phyloP scores from a whole-genome alignment of 2,888 invertebrate genomes.

The Eupithecia pulchellata region DNA sequence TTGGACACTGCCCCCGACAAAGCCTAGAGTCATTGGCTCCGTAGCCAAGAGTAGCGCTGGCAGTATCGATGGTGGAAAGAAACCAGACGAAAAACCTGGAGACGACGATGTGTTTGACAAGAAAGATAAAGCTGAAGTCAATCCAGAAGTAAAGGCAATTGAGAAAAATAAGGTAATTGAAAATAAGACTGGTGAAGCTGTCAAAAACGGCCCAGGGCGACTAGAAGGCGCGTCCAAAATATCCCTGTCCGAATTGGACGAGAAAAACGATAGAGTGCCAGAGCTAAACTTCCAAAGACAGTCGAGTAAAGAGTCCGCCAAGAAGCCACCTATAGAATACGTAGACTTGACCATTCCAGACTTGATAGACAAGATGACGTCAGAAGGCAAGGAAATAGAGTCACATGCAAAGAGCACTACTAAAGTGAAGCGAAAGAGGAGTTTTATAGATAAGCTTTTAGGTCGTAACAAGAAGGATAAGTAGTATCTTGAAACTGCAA shows the following conservation, averaged over 20 bases:
- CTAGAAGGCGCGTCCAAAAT: constrained; percentile 57
- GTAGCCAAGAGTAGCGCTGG: constrained; percentile 74
- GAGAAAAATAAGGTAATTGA: constrained; percentile 40
- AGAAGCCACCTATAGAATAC: constrained; percentile 59
- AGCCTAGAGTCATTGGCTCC: constrained; percentile 75
- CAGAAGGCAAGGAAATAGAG: constrained; percentile 70
- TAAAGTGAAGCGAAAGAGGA: constrained; percentile 80
- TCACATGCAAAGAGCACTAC: constrained; percentile 63
- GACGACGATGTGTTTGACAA: constrained; percentile 74
- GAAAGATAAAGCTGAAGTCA: constrained; percentile 53
- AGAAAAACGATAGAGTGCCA: constrained; percentile 73
- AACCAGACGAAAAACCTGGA: constrained; percentile 56
- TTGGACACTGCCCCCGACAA: constrained; percentile 79
- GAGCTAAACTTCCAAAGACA: constrained; percentile 69
- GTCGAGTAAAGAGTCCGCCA: constrained; percentile 65
- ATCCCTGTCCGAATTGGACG: constrained; percentile 71
- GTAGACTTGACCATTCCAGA: constrained; percentile 76
- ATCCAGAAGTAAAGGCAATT: constrained; percentile 35
- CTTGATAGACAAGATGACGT: constrained; percentile 74
- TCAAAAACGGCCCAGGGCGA: constrained; percentile 63
- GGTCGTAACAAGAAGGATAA: constrained; percentile 74
- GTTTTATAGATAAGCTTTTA: constrained; percentile 79
- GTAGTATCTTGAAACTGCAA: constrained; percentile 49
- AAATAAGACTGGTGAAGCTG: constrained; percentile 50
- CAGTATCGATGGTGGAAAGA: constrained; percentile 62